Base-by-base conservation (phyloP, 2,888 invertebrate species). In the Sycophila texana region DNA sequence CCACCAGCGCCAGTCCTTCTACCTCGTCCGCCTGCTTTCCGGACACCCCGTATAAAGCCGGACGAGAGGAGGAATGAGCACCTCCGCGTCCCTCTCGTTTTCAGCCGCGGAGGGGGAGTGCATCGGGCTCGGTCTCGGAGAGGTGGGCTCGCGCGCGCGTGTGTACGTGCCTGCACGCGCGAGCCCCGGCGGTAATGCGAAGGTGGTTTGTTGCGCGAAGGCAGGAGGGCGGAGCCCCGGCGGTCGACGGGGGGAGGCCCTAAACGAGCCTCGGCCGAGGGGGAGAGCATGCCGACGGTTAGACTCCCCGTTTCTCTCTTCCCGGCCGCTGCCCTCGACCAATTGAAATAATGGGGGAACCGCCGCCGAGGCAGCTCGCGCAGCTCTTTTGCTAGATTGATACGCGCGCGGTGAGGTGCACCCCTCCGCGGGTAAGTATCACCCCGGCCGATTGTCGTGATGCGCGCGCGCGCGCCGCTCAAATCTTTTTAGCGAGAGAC, bases 341-440 rank as follows among this genome's bases (percentile, higher is more conserved):
- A 80, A 80, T 80, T 80, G 80, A 80, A 80, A 80, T 80, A 70
- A 77, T 73, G 80, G 80, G 51, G 68, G 71, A 55, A 22, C 58
- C 57, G 66, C 16, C 66, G 39, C 61, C 39, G 70, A 74, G 57
- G 61, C 14, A 78, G 53, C 39, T 60, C 71, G 70, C 49, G 61
- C 14, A 78, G 53, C 39, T 60, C 71, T 55, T 75, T 71, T 61
- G 55, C 71, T 61, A 67, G 72, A 80, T 76, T 67, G 75, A 79
- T 79, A 75, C 66, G 75, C 67, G 71, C 18, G 20, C 66, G 20
- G 63, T 14, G 55, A 5, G 57, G 65, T n/a, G n/a, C 57, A 57
- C 49, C 61, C 61, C 47, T 10, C n/a, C 16, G 22, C 66, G 20
- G 53, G 14, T 55, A 12, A 49, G 57, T 57, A 66, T 47, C 49